These are phyloP conservation scores for Lepidonotus clava DNA, from an alignment of 2,888 invertebrate genomes.

Conservation along the genomic window DNA sequence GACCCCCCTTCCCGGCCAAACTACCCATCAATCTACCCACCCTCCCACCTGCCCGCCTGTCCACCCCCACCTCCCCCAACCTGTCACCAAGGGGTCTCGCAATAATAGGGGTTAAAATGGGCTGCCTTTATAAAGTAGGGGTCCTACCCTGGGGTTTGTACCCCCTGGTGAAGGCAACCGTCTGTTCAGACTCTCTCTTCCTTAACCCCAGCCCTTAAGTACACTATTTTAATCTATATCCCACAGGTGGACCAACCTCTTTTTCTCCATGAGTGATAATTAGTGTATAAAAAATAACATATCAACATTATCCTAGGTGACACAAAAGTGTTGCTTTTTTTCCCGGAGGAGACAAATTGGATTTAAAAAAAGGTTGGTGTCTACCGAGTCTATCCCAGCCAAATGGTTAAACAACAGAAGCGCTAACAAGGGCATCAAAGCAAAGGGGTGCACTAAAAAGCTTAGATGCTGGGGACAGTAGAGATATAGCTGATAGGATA, in stretches of 20 bases:
- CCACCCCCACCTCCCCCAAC: not conserved
- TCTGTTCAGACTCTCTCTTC: not conserved
- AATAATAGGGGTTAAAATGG: conserved; percentile 28
- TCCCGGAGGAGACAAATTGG: too few relatives aligned
- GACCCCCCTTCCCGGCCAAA: not conserved
- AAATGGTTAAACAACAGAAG: not conserved
- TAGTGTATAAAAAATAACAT: too few relatives aligned
- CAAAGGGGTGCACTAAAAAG: not conserved
- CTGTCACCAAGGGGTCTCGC: not conserved
- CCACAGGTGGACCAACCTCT: too few relatives aligned
- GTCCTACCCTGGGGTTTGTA: not conserved
- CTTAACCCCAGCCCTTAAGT: too few relatives aligned
- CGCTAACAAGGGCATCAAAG: conserved; percentile 23
- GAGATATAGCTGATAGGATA: not conserved
- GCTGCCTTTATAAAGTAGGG: not conserved
- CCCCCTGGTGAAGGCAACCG: conserved; percentile 7
- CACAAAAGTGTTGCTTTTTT: too few relatives aligned
- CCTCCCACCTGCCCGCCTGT: not conserved
- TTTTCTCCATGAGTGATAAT: too few relatives aligned
- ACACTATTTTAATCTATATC: too few relatives aligned
- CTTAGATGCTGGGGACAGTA: not conserved
- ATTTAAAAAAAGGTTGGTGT: too few relatives aligned
- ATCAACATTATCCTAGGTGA: too few relatives aligned
- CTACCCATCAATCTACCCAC: not conserved
- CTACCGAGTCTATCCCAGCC: too few relatives aligned